These are phyloP conservation scores for Rhagophthalmus giganteus DNA, from an alignment of 2,888 invertebrate genomes.

Conservation along the genomic window DNA sequence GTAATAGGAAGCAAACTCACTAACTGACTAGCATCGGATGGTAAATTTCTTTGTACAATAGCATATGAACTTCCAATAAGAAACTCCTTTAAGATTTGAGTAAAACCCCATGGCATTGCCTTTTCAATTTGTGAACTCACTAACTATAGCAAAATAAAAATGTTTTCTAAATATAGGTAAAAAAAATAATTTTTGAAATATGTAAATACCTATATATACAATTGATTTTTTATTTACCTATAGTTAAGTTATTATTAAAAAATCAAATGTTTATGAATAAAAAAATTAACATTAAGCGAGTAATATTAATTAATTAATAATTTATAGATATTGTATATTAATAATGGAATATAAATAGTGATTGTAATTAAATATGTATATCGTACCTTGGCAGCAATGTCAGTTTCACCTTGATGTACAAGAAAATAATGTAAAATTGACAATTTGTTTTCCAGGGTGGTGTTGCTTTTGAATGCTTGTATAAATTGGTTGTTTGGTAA, in stretches of 20 bases:
- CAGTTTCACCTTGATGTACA: constrained; percentile 75
- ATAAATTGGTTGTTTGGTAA: constrained; percentile 69
- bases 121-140: constrained; percentile 65
- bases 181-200: no score
- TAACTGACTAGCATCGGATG: constrained; percentile 71
- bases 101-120: constrained; percentile 64
- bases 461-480: constrained; percentile 69
- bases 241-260: no score
- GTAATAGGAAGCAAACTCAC: constrained; percentile 73
- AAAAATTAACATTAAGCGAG: no score
- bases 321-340: no score
- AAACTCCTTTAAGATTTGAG: constrained; percentile 78
- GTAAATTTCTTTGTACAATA: constrained; percentile 70
- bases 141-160: constrained; percentile 56
- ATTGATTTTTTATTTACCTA: no score
- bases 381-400: constrained; percentile 74
- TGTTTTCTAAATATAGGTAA: no score
- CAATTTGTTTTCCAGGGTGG: constrained; percentile 70
- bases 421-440: constrained; percentile 83
- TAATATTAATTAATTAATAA: no score
- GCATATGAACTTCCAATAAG: constrained; percentile 75
- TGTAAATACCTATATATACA: no score
- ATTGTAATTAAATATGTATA: no score
- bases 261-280: no score
- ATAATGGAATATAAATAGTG: no score